Conservation (phyloP, 2,888 invertebrate species). For the Mimumesa dahlbomi region DNA sequence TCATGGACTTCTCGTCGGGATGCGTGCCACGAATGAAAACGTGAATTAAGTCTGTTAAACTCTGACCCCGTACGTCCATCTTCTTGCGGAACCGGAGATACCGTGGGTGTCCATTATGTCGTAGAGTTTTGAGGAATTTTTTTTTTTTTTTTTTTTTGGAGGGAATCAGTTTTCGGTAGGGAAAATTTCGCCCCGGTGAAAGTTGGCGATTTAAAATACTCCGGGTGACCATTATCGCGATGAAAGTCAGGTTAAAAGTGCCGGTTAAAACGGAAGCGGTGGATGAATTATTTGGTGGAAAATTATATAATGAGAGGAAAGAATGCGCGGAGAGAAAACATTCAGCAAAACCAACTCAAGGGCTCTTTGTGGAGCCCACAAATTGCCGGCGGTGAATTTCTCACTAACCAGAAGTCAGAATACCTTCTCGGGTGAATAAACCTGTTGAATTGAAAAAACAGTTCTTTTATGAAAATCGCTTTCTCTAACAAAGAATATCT, state of each 20-base stretch:
- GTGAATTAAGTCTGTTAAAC: too few relatives aligned
- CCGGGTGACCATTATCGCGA: too few relatives aligned
- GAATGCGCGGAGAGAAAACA: conserved; percentile 6
- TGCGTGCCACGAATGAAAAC: too few relatives aligned
- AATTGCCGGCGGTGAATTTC: conserved; percentile 21
- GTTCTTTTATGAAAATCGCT: conserved; percentile 13
- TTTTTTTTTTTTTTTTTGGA: too few relatives aligned
- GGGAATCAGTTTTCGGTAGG: too few relatives aligned
- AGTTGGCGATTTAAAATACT: too few relatives aligned
- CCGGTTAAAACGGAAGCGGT: background rate
- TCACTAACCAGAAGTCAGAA: conserved; percentile 6
- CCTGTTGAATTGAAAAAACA: conserved; percentile 19
- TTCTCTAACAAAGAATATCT: background rate
- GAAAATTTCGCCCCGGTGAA: too few relatives aligned
- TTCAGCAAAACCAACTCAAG: background rate
- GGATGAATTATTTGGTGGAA: conserved; percentile 30
- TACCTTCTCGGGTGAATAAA: conserved; percentile 11
- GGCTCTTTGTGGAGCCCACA: background rate
- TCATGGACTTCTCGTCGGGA: background rate
- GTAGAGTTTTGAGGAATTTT: too few relatives aligned
- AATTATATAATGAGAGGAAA: background rate
- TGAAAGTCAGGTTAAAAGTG: background rate
- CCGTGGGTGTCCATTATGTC: too few relatives aligned
- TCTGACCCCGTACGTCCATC: too few relatives aligned
- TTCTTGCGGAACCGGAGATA: too few relatives aligned